Base-by-base conservation (phyloP, 1,140 invertebrate genomes). In the Drosophila kepulauana region DNA sequence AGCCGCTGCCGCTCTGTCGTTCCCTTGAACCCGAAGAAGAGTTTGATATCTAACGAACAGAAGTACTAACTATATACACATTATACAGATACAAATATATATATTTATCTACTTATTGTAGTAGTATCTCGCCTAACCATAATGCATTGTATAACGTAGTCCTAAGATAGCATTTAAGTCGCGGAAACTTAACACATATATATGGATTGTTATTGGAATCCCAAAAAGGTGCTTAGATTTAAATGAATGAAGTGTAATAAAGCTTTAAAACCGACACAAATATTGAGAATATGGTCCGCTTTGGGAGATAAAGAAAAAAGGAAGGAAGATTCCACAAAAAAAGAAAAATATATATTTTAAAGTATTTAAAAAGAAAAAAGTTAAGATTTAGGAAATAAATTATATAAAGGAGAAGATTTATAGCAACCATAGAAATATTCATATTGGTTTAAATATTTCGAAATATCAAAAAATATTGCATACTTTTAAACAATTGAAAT, bases 211-310 rank as follows among this genome's bases (percentile, higher is more conserved):
- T 51, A 20, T 62, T 48, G 10, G 52, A 69, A 69, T 58, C 59
- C 61, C 15, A 38, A 58, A 25, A 79, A 57, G 79, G 82, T 87
- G 82, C 82, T 87, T 82, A 82, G 58, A 70, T 25, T 43, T 71
- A 82, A 67, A 73, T 16, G 33, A 73, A 76, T 71, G 58, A 74
- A 71, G 57, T 88, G 72, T 63, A 88, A 87, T 80, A 82, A 84
- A 68, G 65, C 61, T 72, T 79, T 79, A 88, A 82, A 59, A 52
- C 57, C 49, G 2, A 16, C 35, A 48, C 11, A 38, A 6, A 11
- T 13, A 30, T 11, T 10, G n/a, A 56, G 13, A 10, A 20, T 25
- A 2, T 43, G 5, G 7, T 59, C 25, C 10, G 7, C 2, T 16
- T 33, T 1, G 10, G 16, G 10, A n/a, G 13, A 7, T 15, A n/a